phyloP scores from a whole-genome alignment of 1,140 invertebrate genomes.

The Orussus abietinus region DNA sequence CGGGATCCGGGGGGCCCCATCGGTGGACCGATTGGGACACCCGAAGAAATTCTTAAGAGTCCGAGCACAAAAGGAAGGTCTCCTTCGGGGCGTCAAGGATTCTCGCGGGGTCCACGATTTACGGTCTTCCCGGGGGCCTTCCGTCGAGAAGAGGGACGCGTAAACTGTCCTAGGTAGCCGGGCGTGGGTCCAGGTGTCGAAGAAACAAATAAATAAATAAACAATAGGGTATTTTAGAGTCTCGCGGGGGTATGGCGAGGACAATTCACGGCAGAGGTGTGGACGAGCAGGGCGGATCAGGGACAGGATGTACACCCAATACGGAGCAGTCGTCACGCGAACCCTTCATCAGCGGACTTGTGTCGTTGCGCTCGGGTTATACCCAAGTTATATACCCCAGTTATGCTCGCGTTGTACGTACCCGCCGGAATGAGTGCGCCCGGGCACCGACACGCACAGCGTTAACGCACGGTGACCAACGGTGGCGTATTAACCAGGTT shows the following conservation, averaged over 20 bases:
- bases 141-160: neutral
- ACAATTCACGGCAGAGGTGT: conserved; percentile 31
- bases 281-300: conserved; percentile 44
- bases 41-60: too few relatives aligned
- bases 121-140: neutral
- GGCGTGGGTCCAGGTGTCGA: neutral
- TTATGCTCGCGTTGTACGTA: conserved; percentile 22
- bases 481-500: neutral
- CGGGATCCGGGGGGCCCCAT: too few relatives aligned
- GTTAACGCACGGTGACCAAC: neutral
- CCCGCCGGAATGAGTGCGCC: neutral
- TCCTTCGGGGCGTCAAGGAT: too few relatives aligned
- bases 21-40: too few relatives aligned
- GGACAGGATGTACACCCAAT: conserved; percentile 43
- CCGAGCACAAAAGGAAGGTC: too few relatives aligned
- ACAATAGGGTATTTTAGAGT: conserved; percentile 1
- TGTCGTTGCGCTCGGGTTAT: conserved; percentile 43
- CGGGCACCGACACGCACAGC: conserved; percentile 1
- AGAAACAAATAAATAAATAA: conserved; percentile 2
- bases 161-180: neutral
- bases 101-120: too few relatives aligned
- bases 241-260: neutral
- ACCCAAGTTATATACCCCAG: conserved; percentile 26
- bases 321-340: conserved; percentile 48
- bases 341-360: conserved; percentile 50